Base-by-base conservation (phyloP, 2,797 vertebrate species). In the Diplodus puntazzo region DNA sequence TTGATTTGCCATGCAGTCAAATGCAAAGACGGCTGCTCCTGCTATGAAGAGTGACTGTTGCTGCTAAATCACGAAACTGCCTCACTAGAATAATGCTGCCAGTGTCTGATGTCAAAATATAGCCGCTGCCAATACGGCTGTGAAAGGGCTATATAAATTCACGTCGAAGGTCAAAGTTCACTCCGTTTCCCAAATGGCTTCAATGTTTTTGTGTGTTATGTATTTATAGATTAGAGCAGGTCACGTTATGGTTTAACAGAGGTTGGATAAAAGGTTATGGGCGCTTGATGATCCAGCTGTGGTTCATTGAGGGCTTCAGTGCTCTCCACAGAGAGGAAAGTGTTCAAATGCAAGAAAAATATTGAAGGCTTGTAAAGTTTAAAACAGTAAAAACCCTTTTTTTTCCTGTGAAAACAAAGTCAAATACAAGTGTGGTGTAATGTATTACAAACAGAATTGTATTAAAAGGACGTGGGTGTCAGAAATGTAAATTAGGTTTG, bases 1-100 rank as follows among this genome's bases (percentile, higher is more conserved):
- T 81, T 93, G 85, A 93, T 92, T 88, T 88, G 86, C 87, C 76
- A 89, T 90, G 89, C 86, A 88, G 79, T 87, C 72, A 85, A 59
- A 89, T 73, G 75, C 83, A 89, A 82, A 84, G 85, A 85, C 59
- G 67, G 80, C 84, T 84, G 81, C 86, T 87, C 25, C 73, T 73
- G 80, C 82, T 80, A 73, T 72, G 77, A 83, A 65, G 77, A 88
- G 55, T 78, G 87, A 77, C 84, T 85, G 76, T 77, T 80, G 65
- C 85, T 70, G 79, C 57, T 85, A 88, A 86, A 88, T 86, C 76
- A 68, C 18, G 65, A 64, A 82, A 82, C 73, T 72, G 76, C 63
- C 76, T 83, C 49, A 64, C 70, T 23, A 58, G 74, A 75, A 86
- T 72, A 71, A 84, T 13, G 27, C 69, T 71, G 69, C 30, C 53